These are phyloP conservation scores for Geodia barretti DNA, from an alignment of 37 sponge, comb jelly and placozoan genomes.

Conservation along the genomic window DNA sequence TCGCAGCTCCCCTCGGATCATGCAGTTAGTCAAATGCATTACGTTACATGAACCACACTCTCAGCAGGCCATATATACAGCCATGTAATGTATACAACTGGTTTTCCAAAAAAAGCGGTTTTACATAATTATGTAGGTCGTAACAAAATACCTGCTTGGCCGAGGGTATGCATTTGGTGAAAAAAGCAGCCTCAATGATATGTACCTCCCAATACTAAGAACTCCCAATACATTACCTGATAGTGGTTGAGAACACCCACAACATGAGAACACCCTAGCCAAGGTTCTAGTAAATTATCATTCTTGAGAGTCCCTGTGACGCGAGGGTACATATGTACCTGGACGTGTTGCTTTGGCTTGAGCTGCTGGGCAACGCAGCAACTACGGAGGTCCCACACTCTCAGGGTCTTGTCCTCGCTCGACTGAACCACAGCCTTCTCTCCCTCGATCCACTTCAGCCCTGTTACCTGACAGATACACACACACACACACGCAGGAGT, in stretches of 20 bases:
- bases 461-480: constrained; percentile 37
- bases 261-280: background rate
- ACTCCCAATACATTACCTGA: background rate
- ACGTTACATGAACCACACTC: too few relatives aligned
- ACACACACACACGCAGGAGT: background rate
- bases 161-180: too few relatives aligned
- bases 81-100: too few relatives aligned
- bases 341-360: constrained; percentile 29
- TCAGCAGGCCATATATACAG: too few relatives aligned
- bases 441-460: constrained; percentile 53
- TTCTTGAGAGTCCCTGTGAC: background rate
- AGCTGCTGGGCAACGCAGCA: constrained; percentile 47
- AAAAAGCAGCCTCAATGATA: too few relatives aligned
- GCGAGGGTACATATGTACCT: too few relatives aligned
- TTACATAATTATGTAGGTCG: too few relatives aligned
- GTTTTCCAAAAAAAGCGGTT: too few relatives aligned
- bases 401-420: constrained; percentile 69
- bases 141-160: too few relatives aligned
- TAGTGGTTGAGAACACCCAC: background rate
- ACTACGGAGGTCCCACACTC: constrained; percentile 69
- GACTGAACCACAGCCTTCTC: constrained; percentile 66
- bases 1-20: too few relatives aligned
- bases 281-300: background rate
- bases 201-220: too few relatives aligned
- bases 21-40: too few relatives aligned